Percentiles rank a stretch among this genome's conserved stretches.
Evolutionary conservation across 2,888 invertebrate genomes (phyloP).

Genomic region (Tineola bisselliella): DNA sequence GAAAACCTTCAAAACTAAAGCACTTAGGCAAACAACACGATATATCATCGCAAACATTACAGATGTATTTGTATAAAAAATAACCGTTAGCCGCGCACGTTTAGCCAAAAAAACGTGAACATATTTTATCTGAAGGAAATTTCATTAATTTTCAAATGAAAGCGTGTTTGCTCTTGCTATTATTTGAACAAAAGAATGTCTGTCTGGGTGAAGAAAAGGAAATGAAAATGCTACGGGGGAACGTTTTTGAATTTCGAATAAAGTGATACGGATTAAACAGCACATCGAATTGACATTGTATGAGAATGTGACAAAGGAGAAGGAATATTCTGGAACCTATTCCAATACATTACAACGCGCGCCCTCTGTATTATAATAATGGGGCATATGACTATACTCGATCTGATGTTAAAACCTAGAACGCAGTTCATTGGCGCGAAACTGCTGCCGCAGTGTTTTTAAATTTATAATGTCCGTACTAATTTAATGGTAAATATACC

Average conservation of each 20-base stretch:
- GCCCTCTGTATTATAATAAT: no score
- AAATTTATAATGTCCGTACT: no score
- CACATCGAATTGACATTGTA: slow-evolving; percentile 1
- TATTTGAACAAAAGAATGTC: slow-evolving; percentile 28
- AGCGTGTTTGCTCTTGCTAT: slow-evolving; percentile 12
- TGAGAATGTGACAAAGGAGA: neutral
- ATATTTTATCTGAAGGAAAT: slow-evolving; percentile 13
- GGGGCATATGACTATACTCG: no score
- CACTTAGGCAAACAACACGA: slow-evolving; percentile 5
- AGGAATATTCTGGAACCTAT: no score
- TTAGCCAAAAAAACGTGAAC: slow-evolving; percentile 4
- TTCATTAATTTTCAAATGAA: slow-evolving; percentile 15
- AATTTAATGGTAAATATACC: no score
- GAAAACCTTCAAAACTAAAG: neutral
- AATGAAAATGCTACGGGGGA: slow-evolving; percentile 26
- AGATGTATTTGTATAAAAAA: slow-evolving; percentile 6
- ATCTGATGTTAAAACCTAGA: no score
- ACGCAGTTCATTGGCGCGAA: no score
- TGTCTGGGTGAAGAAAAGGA: slow-evolving; percentile 26
- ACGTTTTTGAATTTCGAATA: neutral
- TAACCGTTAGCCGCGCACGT: slow-evolving; percentile 4
- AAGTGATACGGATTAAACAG: slow-evolving; percentile 13
- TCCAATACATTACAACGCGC: no score
- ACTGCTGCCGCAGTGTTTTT: no score
- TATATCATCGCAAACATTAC: slow-evolving; percentile 6